Base-by-base conservation (phyloP, 2,888 invertebrate genomes). In the Dioctria rufipes region DNA sequence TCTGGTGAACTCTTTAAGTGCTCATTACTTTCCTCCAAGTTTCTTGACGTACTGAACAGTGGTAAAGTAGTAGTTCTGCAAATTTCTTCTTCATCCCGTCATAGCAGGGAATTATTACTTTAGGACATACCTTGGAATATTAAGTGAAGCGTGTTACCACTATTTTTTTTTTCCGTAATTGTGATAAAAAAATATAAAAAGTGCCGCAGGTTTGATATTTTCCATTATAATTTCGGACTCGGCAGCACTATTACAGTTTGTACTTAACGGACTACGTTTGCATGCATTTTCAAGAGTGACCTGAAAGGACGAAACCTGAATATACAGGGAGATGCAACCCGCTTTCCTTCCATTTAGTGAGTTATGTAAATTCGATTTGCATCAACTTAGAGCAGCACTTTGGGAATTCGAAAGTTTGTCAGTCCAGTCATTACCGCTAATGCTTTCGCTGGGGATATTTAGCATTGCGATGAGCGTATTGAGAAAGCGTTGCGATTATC, bases 1-100 rank as follows among this genome's bases (percentile, higher is more conserved):
- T 9, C 13, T 77, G 77, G 77, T 49, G 63, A 40, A 77, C 77
- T 77, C n/a, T 58, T 77, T 77, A 77, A 77, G 61, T 77, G 77
- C 46, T 40, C 73, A 75, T 75, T 75, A 75, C 60, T 75, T 60
- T 75, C 42, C 73, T 75, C 73, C 60, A 13, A 60, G 73, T 60
- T 42, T 75, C 40, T 75, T 75, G 40, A 60, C 73, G 73, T 75
- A 42, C 42, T 75, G 60, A 75, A 60, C 60, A 60, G 60, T 60
- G 60, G 73, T 25, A 43, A 75, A 75, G 58, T 75, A 25, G 25
- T 75, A 75, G 73, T 42, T 58, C 43, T 75, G 73, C n/a, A 75
- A 58, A 60, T 75, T 75, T 60, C 25, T 75, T 37, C 51, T 73
- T 49, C 60, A 73, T 73, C 73, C 42, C 60, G 58, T 60, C 71